phyloP scores from a whole-genome alignment of 2,797 vertebrate species.

The Setipinna tenuifilis region DNA sequence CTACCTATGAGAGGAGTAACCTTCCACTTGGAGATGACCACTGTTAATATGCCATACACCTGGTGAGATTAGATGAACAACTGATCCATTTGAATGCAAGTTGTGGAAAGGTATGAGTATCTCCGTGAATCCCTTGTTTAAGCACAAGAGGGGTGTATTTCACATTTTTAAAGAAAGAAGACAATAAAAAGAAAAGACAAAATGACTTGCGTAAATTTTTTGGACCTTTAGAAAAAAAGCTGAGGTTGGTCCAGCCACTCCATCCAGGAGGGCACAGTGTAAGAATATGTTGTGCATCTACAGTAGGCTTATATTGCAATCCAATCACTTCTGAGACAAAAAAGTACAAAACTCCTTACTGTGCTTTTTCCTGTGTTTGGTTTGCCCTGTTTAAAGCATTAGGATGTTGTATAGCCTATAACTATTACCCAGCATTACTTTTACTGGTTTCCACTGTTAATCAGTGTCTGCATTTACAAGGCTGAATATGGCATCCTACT shows the following conservation, averaged over 20 bases:
- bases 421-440: not conserved
- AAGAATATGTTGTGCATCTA: not conserved
- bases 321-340: not conserved
- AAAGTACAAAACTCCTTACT: not conserved
- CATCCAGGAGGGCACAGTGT: not conserved
- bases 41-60: not conserved
- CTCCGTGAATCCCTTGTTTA: not conserved
- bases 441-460: not conserved
- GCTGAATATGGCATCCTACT: not conserved
- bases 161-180: not conserved
- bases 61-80: not conserved
- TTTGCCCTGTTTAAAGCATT: conserved; percentile 13
- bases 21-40: not conserved
- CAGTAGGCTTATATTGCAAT: not conserved
- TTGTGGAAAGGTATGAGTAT: not conserved
- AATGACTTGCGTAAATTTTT: not conserved
- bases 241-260: not conserved
- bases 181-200: not conserved
- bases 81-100: not conserved
- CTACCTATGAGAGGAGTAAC: not conserved
- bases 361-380: conserved; percentile 17
- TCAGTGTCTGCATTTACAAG: not conserved
- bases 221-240: not conserved
- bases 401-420: not conserved
- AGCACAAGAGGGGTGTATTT: not conserved